A percentile compares a stretch with the other conserved stretches of the same genome.
phyloP scores from a whole-genome alignment of 2,113 vertebrate species.

The Xenopus laevis region DNA sequence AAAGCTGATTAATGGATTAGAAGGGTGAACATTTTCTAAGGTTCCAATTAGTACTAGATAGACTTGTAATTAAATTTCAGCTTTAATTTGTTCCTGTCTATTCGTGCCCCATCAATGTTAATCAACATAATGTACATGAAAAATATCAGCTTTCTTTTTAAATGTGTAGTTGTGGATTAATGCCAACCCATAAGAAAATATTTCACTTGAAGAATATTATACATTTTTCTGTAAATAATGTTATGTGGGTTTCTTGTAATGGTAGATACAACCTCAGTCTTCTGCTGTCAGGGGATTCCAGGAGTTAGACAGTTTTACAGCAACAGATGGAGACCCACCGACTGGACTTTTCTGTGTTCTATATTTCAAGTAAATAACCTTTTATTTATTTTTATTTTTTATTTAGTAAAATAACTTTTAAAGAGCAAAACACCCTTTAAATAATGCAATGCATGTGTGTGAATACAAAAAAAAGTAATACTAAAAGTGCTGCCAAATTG shows the following conservation, averaged over 20 bases:
- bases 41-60: slow-evolving; percentile 44
- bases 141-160: slow-evolving; percentile 13
- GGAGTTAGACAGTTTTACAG: too few species aligned
- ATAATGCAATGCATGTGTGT: too few species aligned
- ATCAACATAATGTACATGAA: slow-evolving; percentile 36
- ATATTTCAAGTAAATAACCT: not conserved
- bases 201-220: not conserved
- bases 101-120: slow-evolving; percentile 38
- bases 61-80: slow-evolving; percentile 46
- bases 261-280: too few species aligned
- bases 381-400: too few species aligned
- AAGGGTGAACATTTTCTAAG: slow-evolving; percentile 45
- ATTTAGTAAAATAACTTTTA: too few species aligned
- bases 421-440: too few species aligned
- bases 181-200: not conserved
- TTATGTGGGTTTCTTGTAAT: too few species aligned
- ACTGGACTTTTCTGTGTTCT: too few species aligned
- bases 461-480: not conserved
- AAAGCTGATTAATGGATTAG: slow-evolving; percentile 42
- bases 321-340: too few species aligned
- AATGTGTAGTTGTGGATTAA: not conserved
- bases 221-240: too few species aligned
- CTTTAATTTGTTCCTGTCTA: slow-evolving; percentile 46
- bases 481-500: not conserved
- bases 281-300: too few species aligned